phyloP scores from a whole-genome alignment of 2,797 vertebrate genomes.

The Spondyliosoma cantharus region DNA sequence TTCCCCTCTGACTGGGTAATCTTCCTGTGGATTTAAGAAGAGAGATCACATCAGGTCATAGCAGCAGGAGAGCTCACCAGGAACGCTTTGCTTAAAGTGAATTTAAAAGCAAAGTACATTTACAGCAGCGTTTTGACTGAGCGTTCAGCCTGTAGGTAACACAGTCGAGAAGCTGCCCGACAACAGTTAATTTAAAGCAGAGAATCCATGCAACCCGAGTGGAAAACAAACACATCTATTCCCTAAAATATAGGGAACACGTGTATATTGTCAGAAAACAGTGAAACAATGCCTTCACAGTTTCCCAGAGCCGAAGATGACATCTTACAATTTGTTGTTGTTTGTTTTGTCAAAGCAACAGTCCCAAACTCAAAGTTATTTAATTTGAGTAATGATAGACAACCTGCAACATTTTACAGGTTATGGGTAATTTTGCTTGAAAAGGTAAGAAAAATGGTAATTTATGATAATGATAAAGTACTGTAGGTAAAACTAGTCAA shows the following conservation, averaged over 20 bases:
- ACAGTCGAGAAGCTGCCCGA: background rate
- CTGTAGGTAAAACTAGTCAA: background rate
- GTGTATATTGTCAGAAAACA: no score
- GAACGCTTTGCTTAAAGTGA: constrained; percentile 6
- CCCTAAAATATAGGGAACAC: background rate
- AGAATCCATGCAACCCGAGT: background rate
- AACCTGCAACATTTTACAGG: no score
- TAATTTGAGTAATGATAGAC: background rate
- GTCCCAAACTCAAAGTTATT: background rate
- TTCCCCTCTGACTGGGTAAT: constrained; percentile 79
- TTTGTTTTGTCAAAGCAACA: background rate
- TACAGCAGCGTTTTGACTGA: background rate
- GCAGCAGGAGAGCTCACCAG: constrained; percentile 1
- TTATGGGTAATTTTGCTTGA: background rate
- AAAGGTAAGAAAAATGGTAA: no score
- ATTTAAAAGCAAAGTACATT: constrained; percentile 12
- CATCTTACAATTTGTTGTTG: background rate
- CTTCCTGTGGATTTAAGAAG: constrained; percentile 67
- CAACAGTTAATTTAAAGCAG: constrained; percentile 8
- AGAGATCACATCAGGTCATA: constrained; percentile 33
- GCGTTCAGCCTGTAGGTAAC: constrained; percentile 21
- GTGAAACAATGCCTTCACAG: no score
- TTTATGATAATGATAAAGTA: no score
- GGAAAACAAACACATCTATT: constrained; percentile 6
- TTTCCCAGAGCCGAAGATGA: background rate